A percentile compares a stretch with the other conserved stretches of the same genome.
phyloP scores from a whole-genome alignment of 2,888 invertebrate species.

The Agrochola litura region DNA sequence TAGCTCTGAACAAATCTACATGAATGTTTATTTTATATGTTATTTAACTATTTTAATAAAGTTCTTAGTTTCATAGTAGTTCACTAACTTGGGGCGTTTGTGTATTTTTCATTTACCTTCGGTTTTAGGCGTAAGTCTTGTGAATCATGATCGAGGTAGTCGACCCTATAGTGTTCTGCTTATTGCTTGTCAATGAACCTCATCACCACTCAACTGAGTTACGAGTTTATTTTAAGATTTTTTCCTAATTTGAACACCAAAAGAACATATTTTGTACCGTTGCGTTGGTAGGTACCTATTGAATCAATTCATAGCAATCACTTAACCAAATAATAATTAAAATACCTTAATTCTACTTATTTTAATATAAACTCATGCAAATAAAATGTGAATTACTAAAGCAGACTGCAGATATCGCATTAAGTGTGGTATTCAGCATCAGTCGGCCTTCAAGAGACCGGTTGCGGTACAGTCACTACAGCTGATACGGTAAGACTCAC shows the following conservation, averaged over 20 bases:
- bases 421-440: constrained; percentile 52
- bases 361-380: constrained; percentile 27
- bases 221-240: background rate
- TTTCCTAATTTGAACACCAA: background rate
- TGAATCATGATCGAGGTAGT: constrained; percentile 2
- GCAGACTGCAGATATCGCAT: constrained; percentile 52
- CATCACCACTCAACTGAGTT: background rate
- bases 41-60: background rate
- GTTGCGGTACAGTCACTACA: constrained; percentile 70
- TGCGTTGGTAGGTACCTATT: background rate
- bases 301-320: background rate
- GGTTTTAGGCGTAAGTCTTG: background rate
- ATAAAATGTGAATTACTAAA: constrained; percentile 37
- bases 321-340: background rate
- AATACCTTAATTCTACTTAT: background rate
- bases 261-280: background rate
- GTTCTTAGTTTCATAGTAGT: background rate
- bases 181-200: constrained; percentile 10
- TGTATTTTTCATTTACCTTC: constrained; percentile 6
- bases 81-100: background rate
- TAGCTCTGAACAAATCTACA: background rate
- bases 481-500: constrained; percentile 66
- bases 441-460: constrained; percentile 71
- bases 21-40: background rate
- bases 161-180: constrained; percentile 4